A percentile compares a stretch with the other conserved stretches of the same genome.
phyloP scores from a whole-genome alignment of 2,113 vertebrate species.

The Felis chaus region DNA sequence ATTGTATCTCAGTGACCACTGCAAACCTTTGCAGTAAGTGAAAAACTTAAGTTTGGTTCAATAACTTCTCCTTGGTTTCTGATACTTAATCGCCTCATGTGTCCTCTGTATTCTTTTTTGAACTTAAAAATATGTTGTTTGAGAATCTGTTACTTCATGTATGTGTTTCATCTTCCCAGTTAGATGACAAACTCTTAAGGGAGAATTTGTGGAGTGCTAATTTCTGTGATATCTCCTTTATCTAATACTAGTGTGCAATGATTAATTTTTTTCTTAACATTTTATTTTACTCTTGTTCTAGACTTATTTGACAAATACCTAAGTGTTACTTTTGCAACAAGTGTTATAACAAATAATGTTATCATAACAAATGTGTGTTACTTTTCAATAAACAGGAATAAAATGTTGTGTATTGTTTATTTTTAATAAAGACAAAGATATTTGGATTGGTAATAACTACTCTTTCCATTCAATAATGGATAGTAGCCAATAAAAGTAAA shows the following conservation, averaged over 20 bases:
- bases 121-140: conserved; percentile 44
- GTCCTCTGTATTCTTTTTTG: not conserved
- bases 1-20: conserved; percentile 14
- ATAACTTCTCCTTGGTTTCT: not conserved
- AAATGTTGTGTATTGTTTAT: not conserved
- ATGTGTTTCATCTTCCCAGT: not conserved
- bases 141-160: conserved; percentile 20
- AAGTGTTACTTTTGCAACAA: not conserved
- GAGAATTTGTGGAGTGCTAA: conserved; percentile 33
- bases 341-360: not conserved
- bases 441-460: not conserved
- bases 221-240: conserved; percentile 8
- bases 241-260: not conserved
- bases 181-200: not conserved
- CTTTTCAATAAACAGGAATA: conserved; percentile 21
- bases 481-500: not conserved
- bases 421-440: not conserved
- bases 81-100: not conserved
- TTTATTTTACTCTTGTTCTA: conserved; percentile 21
- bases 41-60: conserved; percentile 25
- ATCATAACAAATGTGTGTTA: not conserved
- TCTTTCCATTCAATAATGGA: not conserved
- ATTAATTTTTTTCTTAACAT: conserved; percentile 5
- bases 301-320: not conserved
- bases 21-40: conserved; percentile 34